Conservation (phyloP, 2,113 vertebrate species). For the Callipepla californica region DNA sequence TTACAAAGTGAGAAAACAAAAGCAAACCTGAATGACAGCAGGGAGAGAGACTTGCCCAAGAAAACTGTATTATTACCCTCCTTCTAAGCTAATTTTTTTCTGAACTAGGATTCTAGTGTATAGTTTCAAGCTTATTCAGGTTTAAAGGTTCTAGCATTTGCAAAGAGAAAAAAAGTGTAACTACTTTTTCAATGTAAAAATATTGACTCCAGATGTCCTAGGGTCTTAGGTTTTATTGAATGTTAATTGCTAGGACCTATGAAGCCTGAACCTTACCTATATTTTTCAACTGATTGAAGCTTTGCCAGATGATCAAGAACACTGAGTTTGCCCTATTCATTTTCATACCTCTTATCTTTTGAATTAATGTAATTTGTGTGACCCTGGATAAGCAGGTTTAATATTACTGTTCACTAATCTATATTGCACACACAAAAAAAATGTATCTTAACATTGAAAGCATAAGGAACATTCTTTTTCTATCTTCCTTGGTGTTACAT, state of each 20-base stretch:
- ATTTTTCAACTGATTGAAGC: background rate
- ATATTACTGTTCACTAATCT: background rate
- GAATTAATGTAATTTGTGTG: background rate
- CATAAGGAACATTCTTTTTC: background rate
- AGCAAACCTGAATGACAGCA: background rate
- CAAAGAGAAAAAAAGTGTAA: background rate
- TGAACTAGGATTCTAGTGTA: background rate
- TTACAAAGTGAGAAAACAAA: constrained; percentile 25
- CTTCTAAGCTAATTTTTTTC: background rate
- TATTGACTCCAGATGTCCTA: background rate
- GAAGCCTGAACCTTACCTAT: accelerated
- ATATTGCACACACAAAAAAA: background rate
- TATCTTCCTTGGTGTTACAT: background rate
- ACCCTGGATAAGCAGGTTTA: background rate
- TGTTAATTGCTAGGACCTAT: background rate
- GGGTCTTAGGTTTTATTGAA: background rate
- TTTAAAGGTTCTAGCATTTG: background rate
- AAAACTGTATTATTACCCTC: background rate
- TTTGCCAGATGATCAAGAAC: background rate
- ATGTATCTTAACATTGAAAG: background rate
- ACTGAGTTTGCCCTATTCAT: background rate
- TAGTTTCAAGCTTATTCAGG: background rate
- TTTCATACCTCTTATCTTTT: background rate
- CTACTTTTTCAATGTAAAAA: background rate
- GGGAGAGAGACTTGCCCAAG: background rate